Evolutionary conservation across 2,113 vertebrate species (phyloP), one percentile per base, ranked within the genome.

Genomic region (Amblyornis subalaris): DNA sequence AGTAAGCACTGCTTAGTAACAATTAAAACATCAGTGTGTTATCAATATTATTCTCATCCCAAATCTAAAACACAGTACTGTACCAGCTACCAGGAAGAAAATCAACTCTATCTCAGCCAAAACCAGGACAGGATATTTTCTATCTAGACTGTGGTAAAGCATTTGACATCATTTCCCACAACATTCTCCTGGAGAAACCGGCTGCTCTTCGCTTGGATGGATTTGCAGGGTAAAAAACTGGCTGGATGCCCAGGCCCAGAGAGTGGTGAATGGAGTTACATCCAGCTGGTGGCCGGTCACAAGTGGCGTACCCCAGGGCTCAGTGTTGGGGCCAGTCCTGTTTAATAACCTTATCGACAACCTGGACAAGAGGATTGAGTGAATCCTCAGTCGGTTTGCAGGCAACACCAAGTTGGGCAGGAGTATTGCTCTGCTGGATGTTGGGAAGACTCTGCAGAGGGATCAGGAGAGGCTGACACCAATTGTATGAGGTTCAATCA

Each of bases 351-450:
- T 76, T 25, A 33, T 44, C 40, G n/a, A 35, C 42, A 57, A 9
- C 44, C 51, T 26, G 57, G n/a, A 38, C 0, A 0, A 75, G 26
- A 40, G 12, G 28, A 72, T 44, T 0, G 0, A 65, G 12, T 7
- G 28, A 12, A 55, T 3, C 5, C 40, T 61, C 71, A 76, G 6
- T 12, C 23, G 53, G 9, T 22, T 21, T 64, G 44, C 23, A 76
- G 50, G 9, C 26, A 64, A 21, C 12, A 76, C 21, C 24, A 55
- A 54, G 21, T 0, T 61, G 40, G 23, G 31, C 21, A 15, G 45
- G 12, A 55, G 38, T 17, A 25, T 17, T 54, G 55, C 26, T 67
- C 26, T 69, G 42, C 36, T 62, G 48, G 9, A 28, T 57, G 8
- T 16, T 1, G 6, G 36, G 50, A 33, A 58, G n/a, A n/a, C 18